These are phyloP conservation scores for Hemaris fuciformis DNA, from an alignment of 2,888 invertebrate genomes.

Conservation along the genomic window DNA sequence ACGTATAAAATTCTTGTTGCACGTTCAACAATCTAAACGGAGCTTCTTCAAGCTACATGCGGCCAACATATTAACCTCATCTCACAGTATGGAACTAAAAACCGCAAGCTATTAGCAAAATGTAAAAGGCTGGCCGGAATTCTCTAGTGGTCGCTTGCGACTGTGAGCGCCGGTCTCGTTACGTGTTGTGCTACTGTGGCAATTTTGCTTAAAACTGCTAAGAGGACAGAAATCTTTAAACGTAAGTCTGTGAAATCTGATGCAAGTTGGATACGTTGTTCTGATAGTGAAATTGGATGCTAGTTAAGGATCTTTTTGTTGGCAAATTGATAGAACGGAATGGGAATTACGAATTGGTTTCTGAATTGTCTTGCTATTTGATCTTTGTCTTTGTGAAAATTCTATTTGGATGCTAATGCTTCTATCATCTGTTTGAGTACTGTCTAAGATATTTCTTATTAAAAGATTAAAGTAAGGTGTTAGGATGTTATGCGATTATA, in stretches of 20 bases:
- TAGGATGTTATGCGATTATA: too few species aligned
- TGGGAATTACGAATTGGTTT: neutral
- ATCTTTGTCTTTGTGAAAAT: neutral
- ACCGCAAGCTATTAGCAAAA: constrained; percentile 48
- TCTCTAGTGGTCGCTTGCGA: constrained; percentile 39
- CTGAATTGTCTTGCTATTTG: neutral
- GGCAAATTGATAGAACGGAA: neutral
- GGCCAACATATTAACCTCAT: constrained; percentile 32
- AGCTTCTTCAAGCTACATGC: constrained; percentile 2
- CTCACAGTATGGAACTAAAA: constrained; percentile 31
- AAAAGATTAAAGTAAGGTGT: too few species aligned
- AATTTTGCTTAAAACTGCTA: constrained; percentile 20
- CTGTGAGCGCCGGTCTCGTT: constrained; percentile 26
- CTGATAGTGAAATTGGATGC: neutral
- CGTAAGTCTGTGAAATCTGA: neutral
- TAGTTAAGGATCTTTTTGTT: neutral
- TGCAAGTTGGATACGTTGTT: neutral
- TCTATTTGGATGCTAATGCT: neutral
- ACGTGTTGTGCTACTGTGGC: constrained; percentile 23
- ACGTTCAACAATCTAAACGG: neutral
- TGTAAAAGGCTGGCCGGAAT: constrained; percentile 51
- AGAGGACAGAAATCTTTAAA: neutral
- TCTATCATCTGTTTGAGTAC: too few species aligned
- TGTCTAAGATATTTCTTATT: too few species aligned
- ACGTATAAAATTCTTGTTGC: neutral